Evolutionary conservation across 1,140 invertebrate genomes (phyloP), one percentile per base, ranked within the genome.

Genomic region (Drosophila carrolli): DNA sequence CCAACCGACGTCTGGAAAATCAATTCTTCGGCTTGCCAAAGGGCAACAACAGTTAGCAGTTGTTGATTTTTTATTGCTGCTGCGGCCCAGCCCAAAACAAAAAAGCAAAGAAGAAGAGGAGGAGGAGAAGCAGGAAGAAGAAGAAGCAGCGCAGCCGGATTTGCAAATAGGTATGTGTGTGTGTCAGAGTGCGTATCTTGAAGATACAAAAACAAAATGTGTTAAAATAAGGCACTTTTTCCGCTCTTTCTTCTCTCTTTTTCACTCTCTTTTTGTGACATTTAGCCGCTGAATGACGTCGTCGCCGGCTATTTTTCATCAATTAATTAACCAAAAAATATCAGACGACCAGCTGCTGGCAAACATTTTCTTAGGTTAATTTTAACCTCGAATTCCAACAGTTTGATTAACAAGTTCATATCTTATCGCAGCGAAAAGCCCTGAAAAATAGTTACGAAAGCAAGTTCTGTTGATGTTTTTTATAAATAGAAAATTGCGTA

Each of bases 401-500:
- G 37, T 65, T 62, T 66, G 62, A 66, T 66, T 63, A 66, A 14
- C 58, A 63, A 48, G 65, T 43, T 48, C 60, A 43, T 68, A 68
- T 68, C 65, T 68, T 66, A 68, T 68, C 65, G 65, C 40, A 11
- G 29, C 4, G 61, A 23, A 54, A 67, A 67, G 16, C 60, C 65
- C 38, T 66, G 38, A 77, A 41, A 46, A 73, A 37, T 58, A 83
- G 79, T 86, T 86, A 86, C 83, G 79, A 86, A 88, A 88, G 71
- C 79, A n/a, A 40, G 67, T 63, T 53, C 10, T 80, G 61, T 76
- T 86, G 65, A 79, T 84, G 57, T 81, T 88, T 82, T 80, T 78
- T 91, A 91, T 88, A 91, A 91, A 91, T 91, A 91, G 90, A 91
- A 91, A 90, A 91, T 91, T 91, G 90, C 90, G 90, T 91, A 91